These are phyloP conservation scores for Acridotheres tristis DNA, from an alignment of 2,797 vertebrate genomes.

Conservation along the genomic window DNA sequence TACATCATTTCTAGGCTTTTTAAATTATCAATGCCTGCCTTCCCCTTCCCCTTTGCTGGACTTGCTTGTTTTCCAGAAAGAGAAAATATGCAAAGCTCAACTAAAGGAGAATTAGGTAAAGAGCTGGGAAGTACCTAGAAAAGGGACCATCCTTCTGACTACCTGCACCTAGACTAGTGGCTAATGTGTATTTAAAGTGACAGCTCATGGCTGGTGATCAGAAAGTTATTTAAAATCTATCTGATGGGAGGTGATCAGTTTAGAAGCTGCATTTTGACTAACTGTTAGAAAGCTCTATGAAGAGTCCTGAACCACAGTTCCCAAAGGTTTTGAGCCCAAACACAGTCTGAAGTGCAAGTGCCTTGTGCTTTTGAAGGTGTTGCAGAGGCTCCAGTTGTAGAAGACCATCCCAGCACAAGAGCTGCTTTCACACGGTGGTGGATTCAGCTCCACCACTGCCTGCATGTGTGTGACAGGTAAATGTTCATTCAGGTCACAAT, in stretches of 20 bases:
- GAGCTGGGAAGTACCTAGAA: not conserved
- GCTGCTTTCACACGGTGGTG: not conserved
- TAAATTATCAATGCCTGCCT: not conserved
- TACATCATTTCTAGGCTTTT: not conserved
- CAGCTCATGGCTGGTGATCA: not conserved
- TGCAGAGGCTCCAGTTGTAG: not conserved
- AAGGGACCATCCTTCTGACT: not conserved
- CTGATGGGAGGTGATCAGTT: not conserved
- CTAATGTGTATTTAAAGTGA: not conserved
- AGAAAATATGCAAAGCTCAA: not conserved
- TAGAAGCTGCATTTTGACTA: not conserved
- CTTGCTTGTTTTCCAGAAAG: not conserved
- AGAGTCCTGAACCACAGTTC: not conserved
- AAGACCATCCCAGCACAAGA: not conserved
- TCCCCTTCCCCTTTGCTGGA: not conserved
- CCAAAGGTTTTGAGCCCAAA: not conserved
- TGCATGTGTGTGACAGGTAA: not conserved
- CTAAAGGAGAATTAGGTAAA: not conserved
- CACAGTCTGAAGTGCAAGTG: not conserved
- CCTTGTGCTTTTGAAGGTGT: not conserved
- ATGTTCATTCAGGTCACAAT: not conserved
- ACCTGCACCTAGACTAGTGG: not conserved
- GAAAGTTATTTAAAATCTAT: not conserved
- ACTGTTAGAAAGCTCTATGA: not conserved
- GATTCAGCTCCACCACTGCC: not conserved